These are phyloP conservation scores for Lycopodina hypogea DNA, from an alignment of 37 sponge, comb jelly and placozoan genomes.

Conservation along the genomic window DNA sequence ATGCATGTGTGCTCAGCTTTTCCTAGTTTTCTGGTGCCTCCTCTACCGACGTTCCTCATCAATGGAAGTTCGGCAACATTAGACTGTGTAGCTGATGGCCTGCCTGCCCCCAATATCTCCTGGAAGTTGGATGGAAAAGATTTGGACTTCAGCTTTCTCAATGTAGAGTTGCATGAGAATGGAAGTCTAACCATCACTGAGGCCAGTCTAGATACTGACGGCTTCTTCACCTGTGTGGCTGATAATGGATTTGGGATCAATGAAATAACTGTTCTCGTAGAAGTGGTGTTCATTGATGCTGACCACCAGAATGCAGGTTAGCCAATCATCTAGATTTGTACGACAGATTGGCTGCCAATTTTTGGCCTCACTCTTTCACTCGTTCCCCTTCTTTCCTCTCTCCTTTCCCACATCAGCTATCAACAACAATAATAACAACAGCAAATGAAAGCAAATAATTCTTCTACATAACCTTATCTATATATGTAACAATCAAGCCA, in stretches of 20 bases:
- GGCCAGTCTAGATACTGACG: not conserved
- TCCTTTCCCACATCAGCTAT: too few species aligned
- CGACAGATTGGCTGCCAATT: too few species aligned
- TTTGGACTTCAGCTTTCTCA: not conserved
- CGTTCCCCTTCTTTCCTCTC: too few species aligned
- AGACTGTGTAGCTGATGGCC: conserved; percentile 29
- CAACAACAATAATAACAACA: not conserved
- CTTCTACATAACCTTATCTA: too few species aligned
- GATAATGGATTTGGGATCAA: conserved; percentile 26
- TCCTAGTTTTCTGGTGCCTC: conserved; percentile 9
- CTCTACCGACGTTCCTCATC: not conserved
- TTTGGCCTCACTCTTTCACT: too few species aligned
- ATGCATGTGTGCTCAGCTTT: not conserved
- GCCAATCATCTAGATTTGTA: too few species aligned
- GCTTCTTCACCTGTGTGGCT: conserved; percentile 46
- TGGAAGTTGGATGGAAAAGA: conserved; percentile 12
- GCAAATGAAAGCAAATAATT: not conserved
- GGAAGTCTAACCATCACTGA: conserved; percentile 6
- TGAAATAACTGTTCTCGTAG: conserved; percentile 2
- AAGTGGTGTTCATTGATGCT: not conserved
- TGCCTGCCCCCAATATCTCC: conserved; percentile 15
- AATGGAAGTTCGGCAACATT: conserved; percentile 3
- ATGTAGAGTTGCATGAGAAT: not conserved
- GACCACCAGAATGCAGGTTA: not conserved
- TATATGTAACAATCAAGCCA: too few species aligned